These are phyloP conservation scores for Perca flavescens DNA, from an alignment of 2,113 vertebrate genomes.

Conservation along the genomic window DNA sequence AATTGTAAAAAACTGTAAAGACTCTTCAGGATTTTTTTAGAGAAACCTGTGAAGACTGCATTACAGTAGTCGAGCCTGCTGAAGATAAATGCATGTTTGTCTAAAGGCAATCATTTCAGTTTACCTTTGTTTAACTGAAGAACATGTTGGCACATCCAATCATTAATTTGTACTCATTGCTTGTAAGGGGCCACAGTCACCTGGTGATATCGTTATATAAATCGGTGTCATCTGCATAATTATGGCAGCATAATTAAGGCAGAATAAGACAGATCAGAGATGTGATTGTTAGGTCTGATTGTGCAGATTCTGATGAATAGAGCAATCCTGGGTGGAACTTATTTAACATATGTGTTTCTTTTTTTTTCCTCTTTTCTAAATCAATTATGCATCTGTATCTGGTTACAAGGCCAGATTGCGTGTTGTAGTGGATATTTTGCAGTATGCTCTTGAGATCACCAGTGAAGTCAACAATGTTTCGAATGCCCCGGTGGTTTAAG, in stretches of 20 bases:
- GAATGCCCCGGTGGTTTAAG: neutral
- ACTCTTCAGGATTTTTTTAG: neutral
- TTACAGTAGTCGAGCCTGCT: too few species aligned
- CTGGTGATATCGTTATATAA: neutral
- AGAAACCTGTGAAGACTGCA: neutral
- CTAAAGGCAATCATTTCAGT: neutral
- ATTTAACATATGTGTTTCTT: neutral
- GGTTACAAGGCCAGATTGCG: constrained; percentile 25
- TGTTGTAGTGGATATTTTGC: constrained; percentile 24
- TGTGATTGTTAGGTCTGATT: neutral
- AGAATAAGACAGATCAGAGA: neutral
- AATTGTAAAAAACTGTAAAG: neutral
- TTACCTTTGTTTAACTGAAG: neutral
- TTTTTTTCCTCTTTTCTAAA: neutral
- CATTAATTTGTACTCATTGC: neutral
- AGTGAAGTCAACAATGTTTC: constrained; percentile 23
- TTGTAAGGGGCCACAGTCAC: neutral
- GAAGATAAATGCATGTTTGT: too few species aligned
- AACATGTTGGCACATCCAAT: neutral
- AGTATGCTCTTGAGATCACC: neutral
- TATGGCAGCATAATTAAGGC: neutral
- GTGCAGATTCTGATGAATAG: neutral
- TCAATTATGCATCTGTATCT: constrained; percentile 1
- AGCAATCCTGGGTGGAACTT: neutral
- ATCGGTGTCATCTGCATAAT: neutral